A percentile compares a stretch with the other conserved stretches of the same genome.
phyloP scores from a whole-genome alignment of 2,113 vertebrate species.

The Sturnus vulgaris region DNA sequence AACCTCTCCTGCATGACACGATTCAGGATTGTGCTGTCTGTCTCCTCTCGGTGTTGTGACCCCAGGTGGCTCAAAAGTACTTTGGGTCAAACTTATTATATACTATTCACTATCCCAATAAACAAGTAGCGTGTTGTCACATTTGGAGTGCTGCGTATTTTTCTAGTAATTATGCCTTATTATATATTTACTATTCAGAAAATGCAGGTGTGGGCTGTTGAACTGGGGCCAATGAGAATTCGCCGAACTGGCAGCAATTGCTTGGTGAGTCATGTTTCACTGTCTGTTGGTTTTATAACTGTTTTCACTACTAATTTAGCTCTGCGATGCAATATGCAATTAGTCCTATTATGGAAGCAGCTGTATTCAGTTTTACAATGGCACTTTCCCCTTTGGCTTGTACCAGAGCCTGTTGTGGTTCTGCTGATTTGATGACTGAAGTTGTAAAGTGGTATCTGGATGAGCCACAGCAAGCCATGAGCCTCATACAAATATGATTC shows the following conservation, averaged over 20 bases:
- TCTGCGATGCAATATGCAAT: slow-evolving; percentile 92
- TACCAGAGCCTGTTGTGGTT: slow-evolving; percentile 74
- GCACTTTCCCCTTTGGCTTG: slow-evolving; percentile 68
- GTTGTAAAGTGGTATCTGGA: slow-evolving; percentile 67
- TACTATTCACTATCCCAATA: slow-evolving; percentile 83
- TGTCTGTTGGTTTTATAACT: slow-evolving; percentile 88
- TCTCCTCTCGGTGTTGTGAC: neutral
- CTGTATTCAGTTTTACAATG: slow-evolving; percentile 86
- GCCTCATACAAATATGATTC: slow-evolving; percentile 62
- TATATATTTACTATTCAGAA: slow-evolving; percentile 97
- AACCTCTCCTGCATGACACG: neutral
- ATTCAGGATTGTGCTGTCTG: neutral
- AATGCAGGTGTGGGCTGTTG: slow-evolving; percentile 95
- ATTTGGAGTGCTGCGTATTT: slow-evolving; percentile 85
- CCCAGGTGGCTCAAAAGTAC: slow-evolving; percentile 60
- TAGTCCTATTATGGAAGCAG: slow-evolving; percentile 94
- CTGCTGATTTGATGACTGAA: slow-evolving; percentile 71
- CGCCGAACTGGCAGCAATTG: slow-evolving; percentile 80
- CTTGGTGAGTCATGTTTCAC: slow-evolving; percentile 84
- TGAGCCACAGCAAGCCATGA: slow-evolving; percentile 51
- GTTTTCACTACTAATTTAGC: slow-evolving; percentile 93
- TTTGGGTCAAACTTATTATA: slow-evolving; percentile 73
- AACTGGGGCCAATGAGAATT: slow-evolving; percentile 84
- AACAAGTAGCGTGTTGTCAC: slow-evolving; percentile 83
- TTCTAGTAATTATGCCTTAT: slow-evolving; percentile 96